A percentile compares a stretch with the other conserved stretches of the same genome.
phyloP scores from a whole-genome alignment of 2,888 invertebrate genomes.

The Nebria salina region DNA sequence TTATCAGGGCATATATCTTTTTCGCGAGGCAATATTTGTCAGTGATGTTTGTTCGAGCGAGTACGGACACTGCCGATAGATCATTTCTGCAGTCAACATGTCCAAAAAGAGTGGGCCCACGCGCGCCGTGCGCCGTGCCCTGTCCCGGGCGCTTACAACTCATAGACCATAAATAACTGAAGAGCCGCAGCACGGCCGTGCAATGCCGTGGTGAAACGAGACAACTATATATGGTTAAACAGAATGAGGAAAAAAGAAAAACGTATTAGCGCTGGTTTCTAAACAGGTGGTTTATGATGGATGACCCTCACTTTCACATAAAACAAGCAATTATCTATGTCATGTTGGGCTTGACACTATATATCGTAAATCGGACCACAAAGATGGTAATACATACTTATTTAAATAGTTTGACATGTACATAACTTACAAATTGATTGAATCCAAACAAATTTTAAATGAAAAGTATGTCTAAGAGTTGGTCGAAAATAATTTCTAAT shows the following conservation, averaged over 20 bases:
- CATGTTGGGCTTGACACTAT: conserved; percentile 31
- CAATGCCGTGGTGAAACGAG: not conserved
- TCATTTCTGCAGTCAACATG: conserved; percentile 61
- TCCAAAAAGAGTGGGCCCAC: conserved; percentile 51
- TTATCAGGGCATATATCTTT: conserved; percentile 63
- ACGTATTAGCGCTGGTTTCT: conserved; percentile 49
- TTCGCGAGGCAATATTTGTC: conserved; percentile 60
- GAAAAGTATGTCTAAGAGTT: too few relatives aligned
- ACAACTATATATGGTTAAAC: not conserved
- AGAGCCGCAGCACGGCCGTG: conserved; percentile 4
- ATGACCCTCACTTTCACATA: conserved; percentile 57
- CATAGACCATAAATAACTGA: conserved; percentile 46
- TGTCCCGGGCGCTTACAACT: conserved; percentile 13
- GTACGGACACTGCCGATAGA: conserved; percentile 61
- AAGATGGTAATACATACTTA: not conserved
- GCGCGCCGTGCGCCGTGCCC: conserved; percentile 20
- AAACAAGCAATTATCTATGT: conserved; percentile 59
- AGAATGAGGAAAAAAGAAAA: conserved; percentile 14
- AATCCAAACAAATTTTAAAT: too few relatives aligned
- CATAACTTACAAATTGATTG: not conserved
- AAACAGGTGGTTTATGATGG: conserved; percentile 61
- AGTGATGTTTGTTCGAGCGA: conserved; percentile 57
- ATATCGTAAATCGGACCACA: conserved; percentile 13
- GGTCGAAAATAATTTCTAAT: not conserved
- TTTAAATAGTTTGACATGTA: not conserved